Evolutionary conservation across 2,888 invertebrate species (phyloP).

Genomic region (Endomychus coccineus): DNA sequence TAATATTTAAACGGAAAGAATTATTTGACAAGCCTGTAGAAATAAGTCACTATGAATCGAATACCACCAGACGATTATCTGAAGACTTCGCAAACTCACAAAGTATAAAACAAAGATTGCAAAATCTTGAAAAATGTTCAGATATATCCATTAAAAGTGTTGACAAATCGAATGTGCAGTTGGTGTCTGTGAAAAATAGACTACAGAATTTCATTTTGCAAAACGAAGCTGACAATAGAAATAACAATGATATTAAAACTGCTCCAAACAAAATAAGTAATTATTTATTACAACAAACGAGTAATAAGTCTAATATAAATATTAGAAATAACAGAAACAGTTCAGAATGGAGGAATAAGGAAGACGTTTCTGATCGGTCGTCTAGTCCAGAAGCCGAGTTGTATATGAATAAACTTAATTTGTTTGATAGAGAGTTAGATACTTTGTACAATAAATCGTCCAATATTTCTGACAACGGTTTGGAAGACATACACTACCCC

Average conservation of each 20-base stretch:
- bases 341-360: constrained; percentile 24
- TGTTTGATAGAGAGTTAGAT: constrained; percentile 43
- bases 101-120: constrained; percentile 66
- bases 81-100: constrained; percentile 59
- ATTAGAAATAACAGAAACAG: constrained; percentile 23
- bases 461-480: constrained; percentile 54
- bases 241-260: constrained; percentile 20
- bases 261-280: constrained; percentile 31
- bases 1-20: constrained; percentile 73
- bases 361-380: constrained; percentile 37
- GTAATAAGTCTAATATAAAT: constrained; percentile 12
- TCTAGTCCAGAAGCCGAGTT: constrained; percentile 52
- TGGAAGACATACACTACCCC: constrained; percentile 49
- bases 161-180: constrained; percentile 28
- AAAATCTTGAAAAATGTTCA: constrained; percentile 59
- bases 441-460: constrained; percentile 30
- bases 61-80: constrained; percentile 48
- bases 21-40: constrained; percentile 60
- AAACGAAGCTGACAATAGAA: constrained; percentile 18
- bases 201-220: constrained; percentile 28
- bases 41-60: constrained; percentile 40
- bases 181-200: constrained; percentile 28
- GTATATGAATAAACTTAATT: constrained; percentile 39
- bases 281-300: constrained; percentile 25
- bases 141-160: constrained; percentile 44